Conservation (phyloP, 2,888 invertebrate genomes). For the Lochmaea capreae region DNA sequence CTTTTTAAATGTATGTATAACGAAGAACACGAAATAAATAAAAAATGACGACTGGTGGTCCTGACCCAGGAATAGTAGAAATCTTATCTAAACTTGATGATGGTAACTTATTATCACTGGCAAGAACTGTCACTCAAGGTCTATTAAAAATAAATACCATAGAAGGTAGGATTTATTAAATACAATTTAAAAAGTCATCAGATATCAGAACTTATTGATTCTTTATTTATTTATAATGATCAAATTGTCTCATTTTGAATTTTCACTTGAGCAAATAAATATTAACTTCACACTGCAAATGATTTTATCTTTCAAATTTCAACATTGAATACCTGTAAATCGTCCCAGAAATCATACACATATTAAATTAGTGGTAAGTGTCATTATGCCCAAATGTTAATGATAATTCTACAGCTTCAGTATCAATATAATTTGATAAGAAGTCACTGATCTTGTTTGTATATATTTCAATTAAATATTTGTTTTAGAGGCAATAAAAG, state of each 20-base stretch:
- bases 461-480: background rate
- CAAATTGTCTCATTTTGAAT: background rate
- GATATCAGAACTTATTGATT: background rate
- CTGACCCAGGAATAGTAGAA: constrained; percentile 39
- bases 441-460: constrained; percentile 6
- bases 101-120: constrained; percentile 54
- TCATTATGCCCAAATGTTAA: too few species aligned
- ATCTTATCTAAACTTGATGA: constrained; percentile 52
- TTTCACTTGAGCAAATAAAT: background rate
- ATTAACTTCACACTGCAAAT: too few species aligned
- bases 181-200: background rate
- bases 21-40: background rate
- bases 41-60: background rate
- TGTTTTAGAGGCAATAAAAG: constrained; percentile 68
- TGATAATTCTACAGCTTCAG: background rate
- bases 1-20: too few species aligned
- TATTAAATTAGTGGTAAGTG: too few species aligned
- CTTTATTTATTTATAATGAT: background rate
- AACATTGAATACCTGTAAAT: too few species aligned
- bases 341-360: too few species aligned
- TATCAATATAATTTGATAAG: background rate
- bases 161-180: constrained; percentile 51
- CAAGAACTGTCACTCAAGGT: constrained; percentile 60
- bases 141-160: constrained; percentile 54
- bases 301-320: too few species aligned